Conservation (phyloP, 2,888 invertebrate species). For the Lepidonotus clava region DNA sequence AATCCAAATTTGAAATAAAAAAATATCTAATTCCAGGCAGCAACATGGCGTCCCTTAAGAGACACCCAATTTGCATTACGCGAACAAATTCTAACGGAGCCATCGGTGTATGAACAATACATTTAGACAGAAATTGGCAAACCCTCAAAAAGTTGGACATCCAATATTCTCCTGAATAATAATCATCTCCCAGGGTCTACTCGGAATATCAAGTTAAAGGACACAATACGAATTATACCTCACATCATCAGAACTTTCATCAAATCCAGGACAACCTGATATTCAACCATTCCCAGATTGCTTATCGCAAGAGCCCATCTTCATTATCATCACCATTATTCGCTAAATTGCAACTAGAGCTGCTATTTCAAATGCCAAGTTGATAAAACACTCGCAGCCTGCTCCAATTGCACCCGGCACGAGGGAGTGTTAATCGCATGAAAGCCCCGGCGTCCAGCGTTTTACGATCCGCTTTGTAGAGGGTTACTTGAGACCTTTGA, state of each 20-base stretch:
- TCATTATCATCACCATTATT: not conserved
- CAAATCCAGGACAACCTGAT: no score
- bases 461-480: not conserved
- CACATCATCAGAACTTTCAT: no score
- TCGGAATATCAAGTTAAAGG: no score
- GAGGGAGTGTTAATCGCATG: slow-evolving; percentile 12
- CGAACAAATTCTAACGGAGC: not conserved
- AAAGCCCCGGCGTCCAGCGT: not conserved
- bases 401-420: not conserved
- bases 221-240: no score
- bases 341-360: not conserved
- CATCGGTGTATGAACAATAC: not conserved
- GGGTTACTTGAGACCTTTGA: slow-evolving; percentile 7
- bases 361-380: slow-evolving; percentile 2
- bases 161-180: not conserved
- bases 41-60: not conserved
- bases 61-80: not conserved
- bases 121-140: slow-evolving; percentile 28
- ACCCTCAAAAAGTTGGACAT: not conserved
- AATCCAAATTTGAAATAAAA: no score
- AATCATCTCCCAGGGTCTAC: slow-evolving; percentile 18
- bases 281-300: no score
- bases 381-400: not conserved
- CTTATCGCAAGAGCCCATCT: no score
- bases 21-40: not conserved